Evolutionary conservation across 64 coral and sea anemone species (phyloP).

Genomic region (Anthopleura sola): DNA sequence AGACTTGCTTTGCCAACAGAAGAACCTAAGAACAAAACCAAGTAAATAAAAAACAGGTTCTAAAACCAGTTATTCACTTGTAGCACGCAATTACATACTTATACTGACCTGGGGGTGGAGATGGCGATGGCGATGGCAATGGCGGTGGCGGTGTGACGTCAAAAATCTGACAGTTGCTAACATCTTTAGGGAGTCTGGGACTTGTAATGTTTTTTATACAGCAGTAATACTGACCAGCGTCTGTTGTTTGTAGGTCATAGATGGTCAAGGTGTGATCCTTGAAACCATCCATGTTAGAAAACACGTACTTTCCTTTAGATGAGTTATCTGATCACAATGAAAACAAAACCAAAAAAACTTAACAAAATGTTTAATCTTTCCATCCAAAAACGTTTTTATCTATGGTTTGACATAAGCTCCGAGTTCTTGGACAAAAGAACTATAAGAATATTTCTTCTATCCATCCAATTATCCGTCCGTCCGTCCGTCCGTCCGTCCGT

Average conservation of each 20-base stretch:
- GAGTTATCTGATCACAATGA: neutral
- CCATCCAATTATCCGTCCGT: neutral
- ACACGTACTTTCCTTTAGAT: neutral
- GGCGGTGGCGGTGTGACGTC: too few species aligned
- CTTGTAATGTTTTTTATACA: constrained; percentile 24
- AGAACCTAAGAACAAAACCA: neutral
- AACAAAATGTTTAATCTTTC: too few species aligned
- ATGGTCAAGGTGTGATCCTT: constrained; percentile 22
- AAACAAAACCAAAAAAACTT: too few species aligned
- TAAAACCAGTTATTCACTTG: neutral
- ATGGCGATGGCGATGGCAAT: too few species aligned
- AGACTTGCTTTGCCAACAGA: neutral
- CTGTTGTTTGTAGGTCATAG: constrained; percentile 29
- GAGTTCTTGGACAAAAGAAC: too few species aligned
- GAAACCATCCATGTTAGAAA: neutral
- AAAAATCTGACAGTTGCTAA: neutral
- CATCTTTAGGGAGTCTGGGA: neutral
- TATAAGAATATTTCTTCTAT: too few species aligned
- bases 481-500: neutral
- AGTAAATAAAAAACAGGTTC: neutral
- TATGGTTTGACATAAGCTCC: too few species aligned
- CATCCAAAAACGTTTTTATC: too few species aligned
- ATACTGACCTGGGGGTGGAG: neutral
- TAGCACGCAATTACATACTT: neutral
- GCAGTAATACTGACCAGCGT: constrained; percentile 61